Percentiles rank a stretch among this genome's conserved stretches.
Evolutionary conservation across 2,113 vertebrate species (phyloP).

Genomic region (Marcusenius ussheri): DNA sequence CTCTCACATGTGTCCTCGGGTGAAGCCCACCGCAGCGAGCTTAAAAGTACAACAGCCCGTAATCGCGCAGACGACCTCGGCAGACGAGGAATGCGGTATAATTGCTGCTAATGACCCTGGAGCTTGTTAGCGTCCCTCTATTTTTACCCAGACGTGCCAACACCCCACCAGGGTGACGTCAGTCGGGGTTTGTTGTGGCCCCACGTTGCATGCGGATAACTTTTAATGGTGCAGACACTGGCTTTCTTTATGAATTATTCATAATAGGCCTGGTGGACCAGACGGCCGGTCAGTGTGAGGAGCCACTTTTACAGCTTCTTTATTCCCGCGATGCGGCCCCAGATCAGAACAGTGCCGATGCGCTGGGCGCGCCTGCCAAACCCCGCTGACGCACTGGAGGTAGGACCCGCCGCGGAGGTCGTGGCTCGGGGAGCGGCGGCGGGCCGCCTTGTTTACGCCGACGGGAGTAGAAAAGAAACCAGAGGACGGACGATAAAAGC

Average conservation of each 20-base stretch:
- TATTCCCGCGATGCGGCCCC: not conserved
- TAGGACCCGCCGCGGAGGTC: not conserved
- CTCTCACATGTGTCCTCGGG: not conserved
- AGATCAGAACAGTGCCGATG: not conserved
- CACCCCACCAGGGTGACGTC: conserved; percentile 24
- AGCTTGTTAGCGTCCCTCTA: conserved; percentile 19
- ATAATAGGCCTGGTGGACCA: not conserved
- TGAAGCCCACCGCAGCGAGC: not conserved
- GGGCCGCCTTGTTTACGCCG: conserved; percentile 9
- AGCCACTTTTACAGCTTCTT: not conserved
- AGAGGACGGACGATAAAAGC: not conserved
- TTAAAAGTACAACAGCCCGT: conserved; percentile 4
- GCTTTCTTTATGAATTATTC: conserved; percentile 14
- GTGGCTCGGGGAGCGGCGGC: not conserved
- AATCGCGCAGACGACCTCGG: not conserved
- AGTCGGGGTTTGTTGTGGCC: conserved; percentile 22
- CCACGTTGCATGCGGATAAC: not conserved
- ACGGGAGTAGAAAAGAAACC: not conserved
- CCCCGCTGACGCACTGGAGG: conserved; percentile 17
- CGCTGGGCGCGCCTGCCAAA: not conserved
- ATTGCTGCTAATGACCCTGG: conserved; percentile 21
- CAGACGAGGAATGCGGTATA: conserved; percentile 11
- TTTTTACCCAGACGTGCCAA: conserved; percentile 17
- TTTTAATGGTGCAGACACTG: not conserved
- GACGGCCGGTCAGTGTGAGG: not conserved